Base-by-base conservation (phyloP, 30 jellyfish, hydroid and myxozoan species). In the Aurelia sp. region DNA sequence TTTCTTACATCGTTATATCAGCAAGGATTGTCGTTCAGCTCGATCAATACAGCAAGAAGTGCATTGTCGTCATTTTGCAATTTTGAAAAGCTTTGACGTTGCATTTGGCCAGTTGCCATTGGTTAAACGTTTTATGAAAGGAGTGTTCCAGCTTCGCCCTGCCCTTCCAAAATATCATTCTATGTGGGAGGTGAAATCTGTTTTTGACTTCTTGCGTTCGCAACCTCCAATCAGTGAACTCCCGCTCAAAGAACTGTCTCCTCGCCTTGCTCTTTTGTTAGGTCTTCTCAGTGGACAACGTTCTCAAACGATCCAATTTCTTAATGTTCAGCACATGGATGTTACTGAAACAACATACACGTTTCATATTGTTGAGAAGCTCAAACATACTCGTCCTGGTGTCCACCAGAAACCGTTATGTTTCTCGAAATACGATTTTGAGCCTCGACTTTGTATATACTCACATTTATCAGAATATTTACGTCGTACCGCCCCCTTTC, bases 101-200 rank as follows among this genome's bases (percentile, higher is more conserved):
- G 67, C 67, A 58, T 74, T 44, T 52, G 86, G 86, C 22, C 71
- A 51, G 22, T 16, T 50, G 55, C 86, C 86, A 1, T 41, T 74
- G 15, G 86, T 74, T 5, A 74, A 50, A 57, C 86, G 76, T 24
- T 74, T 74, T 51, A 51, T 74, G 71, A 24, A 33, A 21, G 86
- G 72, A 13, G 73, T 74, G 2, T 74, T 74, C 19, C 50, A 74
- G 13, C 18, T 17, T 44, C 86, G 86, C 53, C 86, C 86, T 18
- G 1, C 74, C 11, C 48, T 74, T 9, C 86, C 86, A 10, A 20
- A 33, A 50, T 51, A 74, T 51, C 71, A 57, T 12, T 18, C 44
- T 18, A 52, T 57, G 0, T 74, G 86, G 81, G 47, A 52, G 8
- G 50, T 51, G 7, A 10, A 18, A 35, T 35, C 62, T 18, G 72